A percentile compares a stretch with the other conserved stretches of the same genome.
Conservation (phyloP, 1,140 invertebrate species). For the Lepidurus couesii region DNA sequence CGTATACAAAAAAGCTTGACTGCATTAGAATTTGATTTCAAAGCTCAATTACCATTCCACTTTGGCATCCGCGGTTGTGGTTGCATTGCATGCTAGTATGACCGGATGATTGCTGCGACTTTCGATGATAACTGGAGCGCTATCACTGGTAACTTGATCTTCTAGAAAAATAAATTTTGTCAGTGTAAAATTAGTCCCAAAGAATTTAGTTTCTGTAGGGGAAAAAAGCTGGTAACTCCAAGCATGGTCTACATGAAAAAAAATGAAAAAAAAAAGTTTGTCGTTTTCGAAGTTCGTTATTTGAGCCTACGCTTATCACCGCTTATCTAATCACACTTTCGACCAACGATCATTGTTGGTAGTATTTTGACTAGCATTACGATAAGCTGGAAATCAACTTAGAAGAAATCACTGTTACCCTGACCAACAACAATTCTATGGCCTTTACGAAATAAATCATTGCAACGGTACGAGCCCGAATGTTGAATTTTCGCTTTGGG, state of each 20-base stretch:
- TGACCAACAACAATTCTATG: constrained; percentile 29
- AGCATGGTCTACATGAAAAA: neutral
- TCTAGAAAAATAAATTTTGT: neutral
- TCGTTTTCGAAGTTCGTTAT: neutral
- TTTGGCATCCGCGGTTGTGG: neutral
- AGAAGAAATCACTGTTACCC: neutral
- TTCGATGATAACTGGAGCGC: neutral
- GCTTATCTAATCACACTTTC: neutral
- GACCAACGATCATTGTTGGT: neutral
- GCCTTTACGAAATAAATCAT: constrained; percentile 30
- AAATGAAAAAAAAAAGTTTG: neutral
- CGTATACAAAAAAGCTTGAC: neutral
- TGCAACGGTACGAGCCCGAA: constrained; percentile 31
- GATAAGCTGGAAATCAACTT: neutral
- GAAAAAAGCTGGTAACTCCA: neutral
- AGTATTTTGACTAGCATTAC: neutral
- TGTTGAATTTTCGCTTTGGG: constrained; percentile 23
- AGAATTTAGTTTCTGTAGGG: too few relatives aligned
- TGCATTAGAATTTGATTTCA: neutral
- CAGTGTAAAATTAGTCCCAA: too few relatives aligned
- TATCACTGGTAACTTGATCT: neutral
- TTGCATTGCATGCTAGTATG: neutral
- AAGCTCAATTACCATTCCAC: neutral
- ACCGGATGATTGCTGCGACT: neutral
- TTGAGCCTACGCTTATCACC: neutral